These are phyloP conservation scores for Leptoclinus maculatus DNA, from an alignment of 2,797 vertebrate genomes.

Conservation along the genomic window DNA sequence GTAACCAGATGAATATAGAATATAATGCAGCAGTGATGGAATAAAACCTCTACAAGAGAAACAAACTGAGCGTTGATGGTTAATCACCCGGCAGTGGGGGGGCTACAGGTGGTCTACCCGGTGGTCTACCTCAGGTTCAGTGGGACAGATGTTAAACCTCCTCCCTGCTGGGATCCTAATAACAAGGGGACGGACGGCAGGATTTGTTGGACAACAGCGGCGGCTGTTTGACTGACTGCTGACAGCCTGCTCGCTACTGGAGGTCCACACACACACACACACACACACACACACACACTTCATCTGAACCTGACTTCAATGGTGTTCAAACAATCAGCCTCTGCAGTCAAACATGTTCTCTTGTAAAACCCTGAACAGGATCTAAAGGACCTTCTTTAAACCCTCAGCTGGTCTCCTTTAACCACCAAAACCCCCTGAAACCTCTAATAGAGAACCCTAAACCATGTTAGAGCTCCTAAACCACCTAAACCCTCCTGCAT, in stretches of 20 bases:
- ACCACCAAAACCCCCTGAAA: neutral
- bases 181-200: constrained; percentile 70
- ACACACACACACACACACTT: neutral
- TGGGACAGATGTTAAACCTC: constrained; percentile 89
- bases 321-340: neutral
- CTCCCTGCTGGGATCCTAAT: constrained; percentile 82
- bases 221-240: constrained; percentile 67
- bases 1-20: too few species aligned
- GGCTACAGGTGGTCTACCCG: constrained; percentile 91
- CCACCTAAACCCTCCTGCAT: neutral
- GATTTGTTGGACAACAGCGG: constrained; percentile 83
- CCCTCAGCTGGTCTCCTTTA: neutral
- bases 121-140: constrained; percentile 81
- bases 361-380: neutral
- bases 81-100: constrained; percentile 33
- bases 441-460: neutral
- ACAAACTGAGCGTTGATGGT: too few species aligned
- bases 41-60: too few species aligned
- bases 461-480: neutral
- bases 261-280: constrained; percentile 16
- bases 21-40: too few species aligned
- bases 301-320: neutral
- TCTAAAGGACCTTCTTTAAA: neutral
- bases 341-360: neutral
- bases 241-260: constrained; percentile 41